Conservation (phyloP, 2,888 invertebrate genomes). For the Lasioglossum figueresi region DNA sequence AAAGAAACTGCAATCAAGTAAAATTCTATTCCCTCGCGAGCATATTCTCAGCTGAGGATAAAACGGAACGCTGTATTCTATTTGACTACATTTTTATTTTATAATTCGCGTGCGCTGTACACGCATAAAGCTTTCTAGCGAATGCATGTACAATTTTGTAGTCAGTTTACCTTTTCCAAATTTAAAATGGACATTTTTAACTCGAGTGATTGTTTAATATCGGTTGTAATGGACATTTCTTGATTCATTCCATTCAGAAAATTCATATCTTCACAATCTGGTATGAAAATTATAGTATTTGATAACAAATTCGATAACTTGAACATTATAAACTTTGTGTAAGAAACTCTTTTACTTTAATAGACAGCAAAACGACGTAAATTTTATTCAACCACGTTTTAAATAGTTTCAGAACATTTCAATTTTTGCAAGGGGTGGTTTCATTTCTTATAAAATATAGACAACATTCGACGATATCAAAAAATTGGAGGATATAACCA, state of each 20-base stretch:
- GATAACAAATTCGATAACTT: not conserved
- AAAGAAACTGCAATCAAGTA: slow-evolving; percentile 6
- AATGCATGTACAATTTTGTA: not conserved
- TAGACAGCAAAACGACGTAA: too few species aligned
- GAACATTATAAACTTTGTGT: too few species aligned
- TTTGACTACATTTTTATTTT: not conserved
- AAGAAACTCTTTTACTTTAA: too few species aligned
- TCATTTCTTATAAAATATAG: not conserved
- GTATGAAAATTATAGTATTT: not conserved
- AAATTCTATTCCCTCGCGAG: not conserved
- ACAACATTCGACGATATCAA: too few species aligned
- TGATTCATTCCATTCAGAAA: not conserved
- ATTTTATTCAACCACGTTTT: too few species aligned
- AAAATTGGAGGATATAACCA: too few species aligned
- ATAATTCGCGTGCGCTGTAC: not conserved
- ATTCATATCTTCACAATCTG: not conserved
- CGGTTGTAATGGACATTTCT: not conserved
- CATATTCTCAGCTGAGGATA: not conserved
- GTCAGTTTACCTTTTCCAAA: not conserved
- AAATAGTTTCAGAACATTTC: not conserved
- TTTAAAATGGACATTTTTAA: not conserved
- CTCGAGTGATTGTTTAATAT: too few species aligned
- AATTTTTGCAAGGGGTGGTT: not conserved
- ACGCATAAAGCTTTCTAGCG: not conserved
- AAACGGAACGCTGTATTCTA: not conserved